Base-by-base conservation (phyloP, 2,797 vertebrate species). In the Botia almorhae region DNA sequence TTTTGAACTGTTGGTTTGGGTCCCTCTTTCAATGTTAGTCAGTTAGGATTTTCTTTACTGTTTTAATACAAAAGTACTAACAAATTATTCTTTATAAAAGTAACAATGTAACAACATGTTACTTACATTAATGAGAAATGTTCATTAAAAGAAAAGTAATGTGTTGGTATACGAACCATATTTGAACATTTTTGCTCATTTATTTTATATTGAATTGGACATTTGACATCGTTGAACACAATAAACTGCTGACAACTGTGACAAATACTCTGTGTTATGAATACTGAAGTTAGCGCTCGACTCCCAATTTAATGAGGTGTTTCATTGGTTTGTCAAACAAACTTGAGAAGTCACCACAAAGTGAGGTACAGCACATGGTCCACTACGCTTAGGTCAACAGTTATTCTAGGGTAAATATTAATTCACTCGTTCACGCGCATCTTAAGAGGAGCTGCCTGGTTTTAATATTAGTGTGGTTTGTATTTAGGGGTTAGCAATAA, bases 321-420 rank as follows among this genome's bases (percentile, higher is more conserved):
- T 87, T 82, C 73, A 80, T 87, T 86, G 76, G 84, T 87, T 76
- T 58, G 83, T 88, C 87, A 88, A 82, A 48, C 60, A 61, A 86
- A 75, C 55, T 67, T 29, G 68, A 74, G 17, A 72, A 53, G 76
- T 82, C 67, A 65, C 61, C 61, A 71, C 82, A 83, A 82, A 86
- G 81, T 82, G 43, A 75, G 69, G 60, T 50, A 71, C 56, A 76
- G 60, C 72, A 83, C 72, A 78, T 82, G 85, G 84, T 26, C 68
- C 46, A 14, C 83, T 29, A 19, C 48, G 86, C 83, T 90, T 87
- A 85, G 73, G 72, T 91, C 89, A 91, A 88, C 86, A 87, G 78
- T 82, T 89, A 89, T 91, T 91, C 82, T 88, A 85, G 85, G 80
- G 65, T 65, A 85, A 80, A 88, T 88, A 83, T 90, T 71, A 82